Conservation (phyloP, 2,797 vertebrate species). For the Dicrostonyx torquatus region DNA sequence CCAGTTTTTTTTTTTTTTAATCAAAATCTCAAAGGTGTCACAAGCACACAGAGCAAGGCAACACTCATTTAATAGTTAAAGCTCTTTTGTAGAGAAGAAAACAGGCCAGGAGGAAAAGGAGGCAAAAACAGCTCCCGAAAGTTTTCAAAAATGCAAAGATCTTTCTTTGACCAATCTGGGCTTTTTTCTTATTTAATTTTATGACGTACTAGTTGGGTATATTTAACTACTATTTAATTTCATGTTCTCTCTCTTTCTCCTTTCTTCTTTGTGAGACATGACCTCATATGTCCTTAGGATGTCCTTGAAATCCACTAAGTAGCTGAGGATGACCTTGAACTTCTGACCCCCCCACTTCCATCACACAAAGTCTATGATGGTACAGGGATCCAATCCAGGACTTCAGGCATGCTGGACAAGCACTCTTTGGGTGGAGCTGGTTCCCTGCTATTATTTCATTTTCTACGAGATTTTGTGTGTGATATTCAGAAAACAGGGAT, state of each 20-base stretch:
- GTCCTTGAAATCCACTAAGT: neutral
- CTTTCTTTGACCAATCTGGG: neutral
- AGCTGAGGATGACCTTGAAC: neutral
- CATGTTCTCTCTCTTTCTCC: neutral
- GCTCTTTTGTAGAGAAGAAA: neutral
- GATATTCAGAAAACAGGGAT: neutral
- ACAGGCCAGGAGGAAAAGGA: neutral
- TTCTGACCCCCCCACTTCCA: neutral
- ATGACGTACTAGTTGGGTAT: neutral
- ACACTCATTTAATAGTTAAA: neutral
- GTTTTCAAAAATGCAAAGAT: neutral
- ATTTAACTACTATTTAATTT: conserved; percentile 23
- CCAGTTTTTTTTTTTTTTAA: neutral
- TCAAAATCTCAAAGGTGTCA: conserved; percentile 20
- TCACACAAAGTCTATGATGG: neutral
- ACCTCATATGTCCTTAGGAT: neutral
- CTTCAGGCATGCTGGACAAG: neutral
- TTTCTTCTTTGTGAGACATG: neutral
- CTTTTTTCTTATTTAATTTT: neutral
- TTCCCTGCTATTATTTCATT: neutral
- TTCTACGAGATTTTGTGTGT: neutral
- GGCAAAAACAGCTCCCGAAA: neutral
- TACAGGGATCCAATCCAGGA: neutral
- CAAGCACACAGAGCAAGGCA: neutral
- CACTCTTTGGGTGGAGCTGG: neutral